Base-by-base conservation (phyloP, 2,888 invertebrate species). In the Caenorhabditis drosophilae region DNA sequence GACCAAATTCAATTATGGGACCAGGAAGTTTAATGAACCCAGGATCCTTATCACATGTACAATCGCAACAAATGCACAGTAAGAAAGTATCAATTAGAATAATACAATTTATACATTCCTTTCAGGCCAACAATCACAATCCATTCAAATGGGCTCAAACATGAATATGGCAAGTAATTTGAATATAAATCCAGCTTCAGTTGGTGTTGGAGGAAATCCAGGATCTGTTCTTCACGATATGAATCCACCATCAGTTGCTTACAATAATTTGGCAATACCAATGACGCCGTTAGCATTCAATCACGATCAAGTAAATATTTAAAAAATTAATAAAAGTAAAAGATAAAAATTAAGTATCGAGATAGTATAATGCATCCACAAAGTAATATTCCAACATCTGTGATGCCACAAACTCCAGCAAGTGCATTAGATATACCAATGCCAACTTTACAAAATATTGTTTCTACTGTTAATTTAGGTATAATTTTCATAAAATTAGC, bases 401-500 rank as follows among this genome's bases (percentile, higher is more conserved):
- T 67, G 52, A 55, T 67, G 27, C 62, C 59, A 18, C 53, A 52
- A 27, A 83, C 83, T 11, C 83, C 82, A 6, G 64, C 73, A 9
- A 48, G 66, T 20, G 67, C 64, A 26, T 46, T 76, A 35, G 83
- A 83, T 44, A 76, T 83, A 20, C 83, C 83, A 6, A 78, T 79
- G 61, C 83, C 83, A 22, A 78, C 77, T 1, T 71, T 83, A 23
- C 83, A 83, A 64, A 98, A 97, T 84, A 97, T 98, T 81, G 97
- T 98, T 0, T 94, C 96, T 45, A 98, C 97, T 4, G 96, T 98
- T 0, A 97, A 95, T 85, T 86, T 98, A 51, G 92, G 80, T 78
- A n/a, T n/a, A n/a, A n/a, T 16, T 20, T 51, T 26, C 15, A 12
- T 44, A 20, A 9, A 20, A 7, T 7, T 22, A 9, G 20, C 12